A percentile compares a stretch with the other conserved stretches of the same genome.
phyloP scores from a whole-genome alignment of 2,113 vertebrate species.

The Hymenochirus boettgeri region DNA sequence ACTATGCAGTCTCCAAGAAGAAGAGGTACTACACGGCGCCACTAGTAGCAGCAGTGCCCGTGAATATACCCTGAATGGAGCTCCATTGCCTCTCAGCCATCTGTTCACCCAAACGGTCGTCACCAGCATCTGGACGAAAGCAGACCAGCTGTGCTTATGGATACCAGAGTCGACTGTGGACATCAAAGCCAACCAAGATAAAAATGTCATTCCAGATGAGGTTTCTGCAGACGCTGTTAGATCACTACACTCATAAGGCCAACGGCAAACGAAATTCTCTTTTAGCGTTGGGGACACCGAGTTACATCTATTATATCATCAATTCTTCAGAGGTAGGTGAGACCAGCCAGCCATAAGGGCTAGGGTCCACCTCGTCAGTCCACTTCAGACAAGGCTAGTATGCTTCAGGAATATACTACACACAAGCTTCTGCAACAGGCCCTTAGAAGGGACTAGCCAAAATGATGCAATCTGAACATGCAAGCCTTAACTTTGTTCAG shows the following conservation, averaged over 20 bases:
- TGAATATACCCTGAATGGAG: constrained; percentile 86
- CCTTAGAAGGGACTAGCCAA: constrained; percentile 97
- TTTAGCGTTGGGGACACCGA: constrained; percentile 92
- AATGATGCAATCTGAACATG: constrained; percentile 97
- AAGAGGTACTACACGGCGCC: constrained; percentile 90
- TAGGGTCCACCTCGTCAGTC: constrained; percentile 77
- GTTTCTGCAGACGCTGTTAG: constrained; percentile 93
- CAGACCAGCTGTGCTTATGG: constrained; percentile 80
- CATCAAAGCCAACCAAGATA: constrained; percentile 87
- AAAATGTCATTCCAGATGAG: constrained; percentile 92
- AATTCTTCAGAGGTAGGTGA: constrained; percentile 89
- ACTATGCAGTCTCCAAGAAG: constrained; percentile 98
- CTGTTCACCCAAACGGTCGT: constrained; percentile 84
- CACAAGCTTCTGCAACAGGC: constrained; percentile 98
- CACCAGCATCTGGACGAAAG: constrained; percentile 84
- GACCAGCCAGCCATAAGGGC: constrained; percentile 74
- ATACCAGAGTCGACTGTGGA: constrained; percentile 81
- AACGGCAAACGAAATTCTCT: constrained; percentile 93
- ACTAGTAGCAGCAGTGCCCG: constrained; percentile 77
- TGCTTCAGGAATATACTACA: constrained; percentile 95
- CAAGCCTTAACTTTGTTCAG: constrained; percentile 90
- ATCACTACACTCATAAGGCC: constrained; percentile 95
- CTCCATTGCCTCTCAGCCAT: constrained; percentile 84
- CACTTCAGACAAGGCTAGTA: constrained; percentile 90
- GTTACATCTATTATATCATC: constrained; percentile 93